phyloP scores from a whole-genome alignment of 2,888 invertebrate genomes.

The Axea sp. region DNA sequence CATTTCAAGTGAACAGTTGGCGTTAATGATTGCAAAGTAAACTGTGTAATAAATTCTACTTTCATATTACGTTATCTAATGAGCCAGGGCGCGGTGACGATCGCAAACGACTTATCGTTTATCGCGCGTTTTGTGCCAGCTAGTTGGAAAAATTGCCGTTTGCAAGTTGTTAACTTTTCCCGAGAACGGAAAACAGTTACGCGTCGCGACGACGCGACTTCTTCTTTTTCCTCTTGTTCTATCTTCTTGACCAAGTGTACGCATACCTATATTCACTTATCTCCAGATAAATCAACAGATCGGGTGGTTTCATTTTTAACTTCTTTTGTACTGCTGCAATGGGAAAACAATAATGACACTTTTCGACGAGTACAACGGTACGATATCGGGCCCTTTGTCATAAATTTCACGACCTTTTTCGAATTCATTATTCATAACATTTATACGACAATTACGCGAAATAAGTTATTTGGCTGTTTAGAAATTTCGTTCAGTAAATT shows the following conservation, averaged over 20 bases:
- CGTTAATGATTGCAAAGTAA: constrained; percentile 63
- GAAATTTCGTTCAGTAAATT: constrained; percentile 19
- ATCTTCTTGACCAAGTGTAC: constrained; percentile 15
- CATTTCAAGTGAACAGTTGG: constrained; percentile 55
- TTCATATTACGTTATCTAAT: constrained; percentile 63
- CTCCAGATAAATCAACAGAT: constrained; percentile 47
- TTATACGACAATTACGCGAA: background rate
- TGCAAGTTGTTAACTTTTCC: constrained; percentile 72
- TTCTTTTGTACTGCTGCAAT: constrained; percentile 28
- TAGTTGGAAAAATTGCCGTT: constrained; percentile 66
- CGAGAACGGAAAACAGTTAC: constrained; percentile 75
- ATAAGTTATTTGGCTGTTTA: constrained; percentile 10
- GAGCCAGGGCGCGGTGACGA: constrained; percentile 59
- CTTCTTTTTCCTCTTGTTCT: constrained; percentile 60
- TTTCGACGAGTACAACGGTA: constrained; percentile 5
- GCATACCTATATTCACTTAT: constrained; percentile 52
- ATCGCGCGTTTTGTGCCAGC: constrained; percentile 55
- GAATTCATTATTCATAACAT: no score
- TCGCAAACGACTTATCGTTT: constrained; percentile 60
- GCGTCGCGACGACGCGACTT: constrained; percentile 65
- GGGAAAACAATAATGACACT: constrained; percentile 42
- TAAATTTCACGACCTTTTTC: no score
- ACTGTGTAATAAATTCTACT: constrained; percentile 62
- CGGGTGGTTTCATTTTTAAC: constrained; percentile 45
- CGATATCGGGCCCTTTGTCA: constrained; percentile 9